Base-by-base conservation (phyloP, 1,140 invertebrate species). In the Galleria mellonella region DNA sequence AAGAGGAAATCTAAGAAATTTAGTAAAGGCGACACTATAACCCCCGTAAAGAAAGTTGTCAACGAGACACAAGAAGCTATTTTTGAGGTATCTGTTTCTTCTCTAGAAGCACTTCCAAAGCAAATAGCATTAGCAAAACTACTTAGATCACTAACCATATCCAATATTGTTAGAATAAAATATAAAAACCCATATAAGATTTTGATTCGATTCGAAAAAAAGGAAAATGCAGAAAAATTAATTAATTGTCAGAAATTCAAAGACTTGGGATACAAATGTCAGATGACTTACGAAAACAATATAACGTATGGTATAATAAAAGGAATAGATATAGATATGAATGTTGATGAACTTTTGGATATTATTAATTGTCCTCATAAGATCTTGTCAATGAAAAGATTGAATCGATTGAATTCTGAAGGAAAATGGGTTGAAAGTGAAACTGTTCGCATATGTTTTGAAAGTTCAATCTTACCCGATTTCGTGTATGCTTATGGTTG, bases 91-190 rank as follows among this genome's bases (percentile, higher is more conserved):
- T 32, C 10, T 37, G n/a, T 51, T 12, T 31, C 43, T n/a, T 51
- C 49, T 1, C 11, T 42, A 30, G 1, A 42, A 13, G 9, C 27
- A 39, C 35, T 62, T 28, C 52, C 50, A 0, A 63, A 59, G 35
- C 54, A 61, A 39, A 47, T 61, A 35, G 49, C 43, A 9, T 44
- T 65, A 9, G 62, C 55, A 4, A 61, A 51, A 49, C 29, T 58
- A 45, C 15, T 61, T 13, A 57, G 32, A 41, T 14, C 31, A 10
- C 42, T 49, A 39, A 44, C 49, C 28, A 51, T 65, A 10, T 12
- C 10, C 7, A 35, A 51, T 8, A 38, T 65, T 12, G 32, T 29
- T 13, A 46, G 28, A 32, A 58, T 62, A 10, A 58, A 62, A 45
- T 65, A 58, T 43, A 55, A 49, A 41, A 55, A 31, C 12, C 43